A percentile compares a stretch with the other conserved stretches of the same genome.
Conservation (phyloP, 2,888 invertebrate genomes). For the Beris morrisii region DNA sequence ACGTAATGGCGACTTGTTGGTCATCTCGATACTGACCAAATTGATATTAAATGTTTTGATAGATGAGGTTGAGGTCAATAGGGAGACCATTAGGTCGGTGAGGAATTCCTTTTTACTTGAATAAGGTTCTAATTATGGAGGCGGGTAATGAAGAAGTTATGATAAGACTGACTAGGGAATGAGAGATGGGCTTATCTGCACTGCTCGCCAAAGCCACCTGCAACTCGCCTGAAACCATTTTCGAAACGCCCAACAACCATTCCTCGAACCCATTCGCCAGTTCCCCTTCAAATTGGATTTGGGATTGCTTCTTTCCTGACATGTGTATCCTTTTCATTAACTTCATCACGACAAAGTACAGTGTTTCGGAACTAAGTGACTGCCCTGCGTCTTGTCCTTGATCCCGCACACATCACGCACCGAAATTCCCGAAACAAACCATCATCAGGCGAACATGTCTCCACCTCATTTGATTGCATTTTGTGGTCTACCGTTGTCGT, state of each 20-base stretch:
- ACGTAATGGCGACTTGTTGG: conserved; percentile 31
- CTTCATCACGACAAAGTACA: conserved; percentile 28
- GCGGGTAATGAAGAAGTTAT: too few species aligned
- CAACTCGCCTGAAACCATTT: too few species aligned
- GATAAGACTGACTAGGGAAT: too few species aligned
- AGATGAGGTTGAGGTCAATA: conserved; percentile 13
- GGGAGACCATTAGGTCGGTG: too few species aligned
- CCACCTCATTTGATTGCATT: conserved; percentile 38
- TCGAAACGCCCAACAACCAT: too few species aligned
- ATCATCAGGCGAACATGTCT: conserved; percentile 10
- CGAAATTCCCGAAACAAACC: background rate
- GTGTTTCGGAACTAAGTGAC: conserved; percentile 1
- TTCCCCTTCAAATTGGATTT: too few species aligned
- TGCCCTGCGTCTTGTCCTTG: background rate
- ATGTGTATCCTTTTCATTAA: conserved; percentile 39
- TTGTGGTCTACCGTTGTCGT: conserved; percentile 34
- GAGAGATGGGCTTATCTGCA: too few species aligned
- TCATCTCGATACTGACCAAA: conserved; percentile 23
- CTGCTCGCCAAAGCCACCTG: too few species aligned
- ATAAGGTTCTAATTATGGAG: too few species aligned
- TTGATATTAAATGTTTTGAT: conserved; percentile 26
- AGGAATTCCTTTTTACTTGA: too few species aligned
- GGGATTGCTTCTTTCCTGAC: conserved; percentile 12
- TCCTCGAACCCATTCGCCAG: too few species aligned
- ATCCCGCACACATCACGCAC: background rate